Evolutionary conservation across 2,113 vertebrate genomes (phyloP), one percentile per base, ranked within the genome.

Genomic region (Pholis gunnellus): DNA sequence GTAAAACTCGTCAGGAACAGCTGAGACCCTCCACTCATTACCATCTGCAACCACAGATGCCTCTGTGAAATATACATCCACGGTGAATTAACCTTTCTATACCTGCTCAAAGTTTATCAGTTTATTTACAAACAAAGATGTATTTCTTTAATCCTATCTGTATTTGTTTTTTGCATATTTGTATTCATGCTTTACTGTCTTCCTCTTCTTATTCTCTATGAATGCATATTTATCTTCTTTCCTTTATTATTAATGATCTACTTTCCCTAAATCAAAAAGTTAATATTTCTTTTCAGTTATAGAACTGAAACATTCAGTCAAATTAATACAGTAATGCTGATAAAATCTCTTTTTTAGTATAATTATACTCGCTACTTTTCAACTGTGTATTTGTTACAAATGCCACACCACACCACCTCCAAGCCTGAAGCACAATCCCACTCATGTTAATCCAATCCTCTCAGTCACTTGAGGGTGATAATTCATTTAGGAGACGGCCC

Each of bases 11-110:
- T 20, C 25, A 31, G 31, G 25, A 73, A 31, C 25, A 56, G 48
- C 36, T 31, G 11, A 61, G 64, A 63, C 40, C 66, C 50, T 59
- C 25, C 60, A 60, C 65, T 25, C 14, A 70, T 44, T 36, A 66
- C 75, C 71, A 64, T 67, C 61, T 61, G 73, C 15, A 70, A 70
- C n/a, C 20, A 50, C 72, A 67, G 40, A 44, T 78, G 72, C 57
- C 3, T 75, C 14, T 25, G 31, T 72, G 6, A 77, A 69, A 70
- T n/a, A 25, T 11, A 40, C 75, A 48, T 69, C 46, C 14, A 42
- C 36, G 44, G 31, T 11, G 13, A 57, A 31, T 46, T 68, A 57
- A 50, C 31, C 31, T 74, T 67, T 44, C 9, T 63, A 56, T 61
- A 44, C 8, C 20, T 34, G 46, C 5, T 15, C 0, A n/a, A 54